Conservation (phyloP, 2,888 invertebrate species). For the Dynastes grantii region DNA sequence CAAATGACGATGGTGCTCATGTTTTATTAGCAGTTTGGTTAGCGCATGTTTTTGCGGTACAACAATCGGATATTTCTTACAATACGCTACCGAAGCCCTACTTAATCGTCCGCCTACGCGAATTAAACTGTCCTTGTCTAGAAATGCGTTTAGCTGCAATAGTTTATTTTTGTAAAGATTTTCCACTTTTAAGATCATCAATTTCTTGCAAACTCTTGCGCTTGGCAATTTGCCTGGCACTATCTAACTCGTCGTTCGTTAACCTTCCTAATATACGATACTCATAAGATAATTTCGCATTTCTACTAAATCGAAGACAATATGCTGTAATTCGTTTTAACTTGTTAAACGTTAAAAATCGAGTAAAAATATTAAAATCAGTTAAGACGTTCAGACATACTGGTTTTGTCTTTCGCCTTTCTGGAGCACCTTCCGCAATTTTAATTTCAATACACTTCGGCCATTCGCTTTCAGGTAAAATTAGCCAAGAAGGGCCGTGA, state of each 20-base stretch:
- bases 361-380: background rate
- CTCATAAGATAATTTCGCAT: background rate
- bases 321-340: background rate
- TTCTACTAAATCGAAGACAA: slow-evolving; percentile 12
- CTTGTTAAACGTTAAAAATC: background rate
- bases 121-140: slow-evolving; percentile 52
- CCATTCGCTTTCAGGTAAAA: too few relatives aligned
- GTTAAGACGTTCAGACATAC: background rate
- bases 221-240: too few relatives aligned
- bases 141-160: slow-evolving; percentile 51
- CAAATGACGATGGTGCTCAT: background rate
- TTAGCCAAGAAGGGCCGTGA: background rate
- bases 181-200: background rate
- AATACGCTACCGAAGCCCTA: too few relatives aligned
- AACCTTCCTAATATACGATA: background rate
- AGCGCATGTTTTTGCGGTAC: slow-evolving; percentile 46
- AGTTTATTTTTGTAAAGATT: slow-evolving; percentile 38
- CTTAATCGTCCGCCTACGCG: background rate
- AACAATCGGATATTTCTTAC: background rate
- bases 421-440: background rate
- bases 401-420: background rate
- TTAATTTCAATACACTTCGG: too few relatives aligned
- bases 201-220: slow-evolving; percentile 7
- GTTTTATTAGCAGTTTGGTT: slow-evolving; percentile 54
- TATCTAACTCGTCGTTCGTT: background rate